Evolutionary conservation across 2,113 vertebrate species (phyloP).

Genomic region (Pelecanoides urinatrix): DNA sequence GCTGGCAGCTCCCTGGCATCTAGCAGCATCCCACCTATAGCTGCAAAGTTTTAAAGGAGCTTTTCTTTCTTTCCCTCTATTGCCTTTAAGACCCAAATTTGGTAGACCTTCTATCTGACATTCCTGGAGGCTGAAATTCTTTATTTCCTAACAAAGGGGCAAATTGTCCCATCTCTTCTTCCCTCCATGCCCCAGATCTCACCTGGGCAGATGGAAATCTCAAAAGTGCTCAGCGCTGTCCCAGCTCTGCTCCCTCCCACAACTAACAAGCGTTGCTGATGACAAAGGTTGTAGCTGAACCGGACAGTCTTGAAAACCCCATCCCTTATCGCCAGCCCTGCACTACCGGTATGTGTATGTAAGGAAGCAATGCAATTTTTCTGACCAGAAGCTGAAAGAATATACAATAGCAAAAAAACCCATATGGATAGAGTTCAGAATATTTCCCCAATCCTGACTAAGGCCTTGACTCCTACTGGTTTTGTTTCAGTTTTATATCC

Average conservation of each 20-base stretch:
- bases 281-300: not conserved
- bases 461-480: not conserved
- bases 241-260: not conserved
- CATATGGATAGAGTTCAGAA: not conserved
- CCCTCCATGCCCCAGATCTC: not conserved
- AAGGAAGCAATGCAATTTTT: not conserved
- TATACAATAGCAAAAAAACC: not conserved
- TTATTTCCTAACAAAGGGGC: not conserved
- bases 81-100: not conserved
- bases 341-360: no score
- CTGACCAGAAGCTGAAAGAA: not conserved
- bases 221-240: accelerated
- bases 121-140: not conserved
- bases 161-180: not conserved
- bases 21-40: not conserved
- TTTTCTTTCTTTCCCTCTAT: not conserved
- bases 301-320: not conserved
- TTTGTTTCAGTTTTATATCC: not conserved
- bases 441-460: not conserved
- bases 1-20: not conserved
- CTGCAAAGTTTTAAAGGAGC: not conserved
- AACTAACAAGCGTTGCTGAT: not conserved
- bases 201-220: not conserved
- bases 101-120: not conserved
- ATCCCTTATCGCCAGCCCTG: not conserved